Percentiles rank a stretch among this genome's conserved stretches.
phyloP scores from a whole-genome alignment of 2,888 invertebrate genomes.

The Hoplodrina blanda region DNA sequence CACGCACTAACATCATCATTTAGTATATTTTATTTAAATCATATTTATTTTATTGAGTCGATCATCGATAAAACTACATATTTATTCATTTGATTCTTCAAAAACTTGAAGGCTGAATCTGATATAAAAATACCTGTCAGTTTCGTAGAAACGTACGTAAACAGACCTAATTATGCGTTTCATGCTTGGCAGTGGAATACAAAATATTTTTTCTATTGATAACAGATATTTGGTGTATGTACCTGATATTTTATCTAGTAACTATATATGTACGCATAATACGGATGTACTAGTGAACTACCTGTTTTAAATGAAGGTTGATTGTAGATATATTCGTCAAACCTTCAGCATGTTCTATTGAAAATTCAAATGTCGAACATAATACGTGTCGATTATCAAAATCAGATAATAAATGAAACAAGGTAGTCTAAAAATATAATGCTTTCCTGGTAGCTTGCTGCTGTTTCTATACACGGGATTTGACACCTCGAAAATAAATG shows the following conservation, averaged over 20 bases:
- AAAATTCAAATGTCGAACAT: constrained; percentile 7
- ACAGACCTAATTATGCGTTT: not conserved
- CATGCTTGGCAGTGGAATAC: constrained; percentile 4
- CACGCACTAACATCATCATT: not conserved
- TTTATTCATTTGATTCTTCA: not conserved
- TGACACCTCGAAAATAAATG: constrained; percentile 30
- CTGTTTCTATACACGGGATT: constrained; percentile 19
- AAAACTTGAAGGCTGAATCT: not conserved
- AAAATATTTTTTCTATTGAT: not conserved
- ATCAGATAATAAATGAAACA: constrained; percentile 20
- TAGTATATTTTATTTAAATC: not conserved
- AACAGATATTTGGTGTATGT: not conserved
- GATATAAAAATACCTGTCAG: not conserved
- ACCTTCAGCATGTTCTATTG: not conserved
- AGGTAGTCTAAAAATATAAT: constrained; percentile 19
- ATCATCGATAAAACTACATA: not conserved
- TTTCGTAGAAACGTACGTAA: constrained; percentile 1
- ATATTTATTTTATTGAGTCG: not conserved
- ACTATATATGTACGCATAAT: not conserved
- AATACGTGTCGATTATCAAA: constrained; percentile 9
- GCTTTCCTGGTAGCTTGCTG: constrained; percentile 5
- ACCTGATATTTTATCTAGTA: not conserved
- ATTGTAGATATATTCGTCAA: constrained; percentile 1
- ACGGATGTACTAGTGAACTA: not conserved
- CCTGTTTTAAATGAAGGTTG: not conserved